Evolutionary conservation across 2,797 vertebrate species (phyloP).

Genomic region (Furcifer pardalis): DNA sequence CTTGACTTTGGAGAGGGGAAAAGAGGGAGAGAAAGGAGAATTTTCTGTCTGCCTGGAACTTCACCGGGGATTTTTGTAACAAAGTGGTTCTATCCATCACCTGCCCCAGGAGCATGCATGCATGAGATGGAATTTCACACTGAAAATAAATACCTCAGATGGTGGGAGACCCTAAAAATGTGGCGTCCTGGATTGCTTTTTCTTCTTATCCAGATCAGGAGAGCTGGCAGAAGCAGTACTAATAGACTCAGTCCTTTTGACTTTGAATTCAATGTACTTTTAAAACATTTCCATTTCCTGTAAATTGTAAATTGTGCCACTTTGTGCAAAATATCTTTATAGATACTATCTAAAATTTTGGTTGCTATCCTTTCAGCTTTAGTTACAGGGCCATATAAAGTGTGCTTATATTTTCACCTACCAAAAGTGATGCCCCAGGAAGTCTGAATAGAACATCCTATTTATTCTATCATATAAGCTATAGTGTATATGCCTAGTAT

Average conservation of each 20-base stretch:
- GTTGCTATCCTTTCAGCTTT: neutral
- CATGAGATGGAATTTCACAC: constrained; percentile 21
- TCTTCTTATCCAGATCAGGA: constrained; percentile 39
- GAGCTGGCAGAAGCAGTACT: constrained; percentile 10
- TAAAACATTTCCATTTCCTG: neutral
- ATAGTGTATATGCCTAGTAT: neutral
- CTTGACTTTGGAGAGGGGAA: constrained; percentile 28
- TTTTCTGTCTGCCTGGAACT: constrained; percentile 53
- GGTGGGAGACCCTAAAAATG: constrained; percentile 40
- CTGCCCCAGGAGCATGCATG: constrained; percentile 51
- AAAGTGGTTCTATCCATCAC: constrained; percentile 51
- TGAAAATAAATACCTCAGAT: constrained; percentile 49
- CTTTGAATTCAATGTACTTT: constrained; percentile 12
- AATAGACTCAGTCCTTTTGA: constrained; percentile 37
- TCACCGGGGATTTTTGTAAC: constrained; percentile 36
- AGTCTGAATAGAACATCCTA: neutral
- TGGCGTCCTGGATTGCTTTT: constrained; percentile 30
- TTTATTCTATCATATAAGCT: neutral
- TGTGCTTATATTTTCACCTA: neutral
- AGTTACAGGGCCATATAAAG: neutral
- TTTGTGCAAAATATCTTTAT: neutral
- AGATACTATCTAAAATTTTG: neutral
- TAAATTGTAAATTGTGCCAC: neutral
- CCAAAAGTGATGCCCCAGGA: neutral
- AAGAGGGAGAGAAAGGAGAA: constrained; percentile 12